Evolutionary conservation across 2,113 vertebrate species (phyloP).

Genomic region (Drymodes brunneopygia): DNA sequence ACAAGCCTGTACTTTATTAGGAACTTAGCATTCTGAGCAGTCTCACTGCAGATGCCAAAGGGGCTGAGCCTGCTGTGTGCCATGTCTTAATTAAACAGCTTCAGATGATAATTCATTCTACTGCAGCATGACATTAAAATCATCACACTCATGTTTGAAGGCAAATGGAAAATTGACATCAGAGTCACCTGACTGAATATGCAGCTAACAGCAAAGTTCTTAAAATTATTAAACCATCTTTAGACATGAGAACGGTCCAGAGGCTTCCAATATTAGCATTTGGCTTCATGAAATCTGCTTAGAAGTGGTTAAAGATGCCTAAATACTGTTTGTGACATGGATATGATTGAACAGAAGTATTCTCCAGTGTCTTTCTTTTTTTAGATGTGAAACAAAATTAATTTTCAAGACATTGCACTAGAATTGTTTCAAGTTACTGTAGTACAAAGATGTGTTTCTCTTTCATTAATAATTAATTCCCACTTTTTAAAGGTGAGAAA

Average conservation of each 20-base stretch:
- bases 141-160: background rate
- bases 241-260: background rate
- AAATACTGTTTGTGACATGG: background rate
- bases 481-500: background rate
- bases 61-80: conserved; percentile 30
- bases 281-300: background rate
- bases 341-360: background rate
- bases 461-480: conserved; percentile 22
- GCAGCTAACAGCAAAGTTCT: background rate
- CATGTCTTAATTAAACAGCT: conserved; percentile 46
- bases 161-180: background rate
- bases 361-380: background rate
- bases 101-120: conserved; percentile 42
- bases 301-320: background rate
- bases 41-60: background rate
- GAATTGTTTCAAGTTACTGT: background rate
- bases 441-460: background rate
- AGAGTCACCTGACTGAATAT: background rate
- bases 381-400: background rate
- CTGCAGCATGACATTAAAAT: conserved; percentile 31
- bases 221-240: background rate
- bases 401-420: background rate
- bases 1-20: background rate
- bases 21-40: conserved; percentile 17
- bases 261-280: background rate